Evolutionary conservation across 1,140 invertebrate genomes (phyloP).

Genomic region (Lasioglossum albipes): DNA sequence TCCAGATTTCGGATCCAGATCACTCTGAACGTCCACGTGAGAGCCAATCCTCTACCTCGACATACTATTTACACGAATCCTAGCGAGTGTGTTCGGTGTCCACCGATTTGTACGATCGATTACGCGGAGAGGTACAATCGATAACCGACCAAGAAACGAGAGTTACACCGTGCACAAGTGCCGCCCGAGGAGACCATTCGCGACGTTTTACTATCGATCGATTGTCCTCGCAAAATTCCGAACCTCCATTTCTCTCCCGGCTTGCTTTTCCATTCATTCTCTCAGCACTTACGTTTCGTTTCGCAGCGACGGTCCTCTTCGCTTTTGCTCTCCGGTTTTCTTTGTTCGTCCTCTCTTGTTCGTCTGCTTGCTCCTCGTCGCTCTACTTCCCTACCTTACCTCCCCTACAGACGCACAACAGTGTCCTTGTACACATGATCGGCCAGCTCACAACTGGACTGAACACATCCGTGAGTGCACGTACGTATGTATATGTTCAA

Average conservation of each 20-base stretch:
- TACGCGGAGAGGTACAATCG: constrained; percentile 32
- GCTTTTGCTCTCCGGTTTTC: background rate
- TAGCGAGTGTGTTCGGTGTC: constrained; percentile 41
- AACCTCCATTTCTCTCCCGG: constrained; percentile 5
- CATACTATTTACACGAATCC: constrained; percentile 43
- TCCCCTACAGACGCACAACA: background rate
- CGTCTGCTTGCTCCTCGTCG: background rate
- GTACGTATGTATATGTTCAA: background rate
- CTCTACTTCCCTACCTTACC: background rate
- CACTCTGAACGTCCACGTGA: constrained; percentile 12
- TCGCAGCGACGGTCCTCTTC: background rate
- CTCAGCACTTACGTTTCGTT: background rate
- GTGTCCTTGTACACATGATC: background rate
- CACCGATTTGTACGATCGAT: constrained; percentile 41
- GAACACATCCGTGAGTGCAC: constrained; percentile 8
- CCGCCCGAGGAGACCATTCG: constrained; percentile 36
- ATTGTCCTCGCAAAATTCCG: constrained; percentile 64
- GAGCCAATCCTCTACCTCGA: constrained; percentile 34
- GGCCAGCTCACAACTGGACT: constrained; percentile 15
- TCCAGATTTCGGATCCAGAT: background rate
- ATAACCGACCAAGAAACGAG: constrained; percentile 15
- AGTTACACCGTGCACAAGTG: constrained; percentile 25
- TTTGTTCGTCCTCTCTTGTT: background rate
- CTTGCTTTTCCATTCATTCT: background rate
- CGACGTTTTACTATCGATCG: constrained; percentile 51